Base-by-base conservation (phyloP, 2,797 vertebrate species). In the Malurus splendens region DNA sequence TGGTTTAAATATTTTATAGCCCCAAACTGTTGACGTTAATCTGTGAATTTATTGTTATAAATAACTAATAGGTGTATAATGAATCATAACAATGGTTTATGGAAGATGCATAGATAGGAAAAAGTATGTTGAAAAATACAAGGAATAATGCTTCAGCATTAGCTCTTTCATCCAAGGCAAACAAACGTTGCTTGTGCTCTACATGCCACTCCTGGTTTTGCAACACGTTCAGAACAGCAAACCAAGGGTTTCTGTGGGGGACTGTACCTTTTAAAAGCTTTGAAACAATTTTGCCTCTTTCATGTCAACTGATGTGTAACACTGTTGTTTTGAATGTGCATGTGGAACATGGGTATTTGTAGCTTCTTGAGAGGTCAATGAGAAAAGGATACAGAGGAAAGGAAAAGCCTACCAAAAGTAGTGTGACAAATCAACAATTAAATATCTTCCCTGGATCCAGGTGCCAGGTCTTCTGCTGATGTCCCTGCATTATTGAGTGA, bases 11-110 rank as follows among this genome's bases (percentile, higher is more conserved):
- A 92, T 95, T 94, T 95, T 61, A 95, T 93, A 55, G 57, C 51
- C 57, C 57, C 17, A 90, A 94, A 91, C 84, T 70, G 74, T 66
- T 89, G 60, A 44, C 67, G 77, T 75, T 91, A 92, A 89, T 95
- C 79, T 89, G 48, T 61, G 87, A 92, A 71, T 86, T 66, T 93
- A 66, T 93, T 76, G 87, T 87, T 94, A 93, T 92, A 83, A 95
- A 93, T 93, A 95, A 94, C 94, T 92, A 93, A 94, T 90, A 92
- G 55, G 42, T 64, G 16, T 82, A 89, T 90, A 91, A 93, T 90
- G 93, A 93, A 86, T 65, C 18, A 25, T 8, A 20, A 47, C 30
- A 81, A 75, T 2, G 48, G 61, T 55, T 90, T 87, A 87, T 93
- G 73, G 89, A 80, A 81, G 75, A 87, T 50, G 82, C 57, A 77